Conservation (phyloP, 1,140 invertebrate genomes). For the Pinna nobilis region DNA sequence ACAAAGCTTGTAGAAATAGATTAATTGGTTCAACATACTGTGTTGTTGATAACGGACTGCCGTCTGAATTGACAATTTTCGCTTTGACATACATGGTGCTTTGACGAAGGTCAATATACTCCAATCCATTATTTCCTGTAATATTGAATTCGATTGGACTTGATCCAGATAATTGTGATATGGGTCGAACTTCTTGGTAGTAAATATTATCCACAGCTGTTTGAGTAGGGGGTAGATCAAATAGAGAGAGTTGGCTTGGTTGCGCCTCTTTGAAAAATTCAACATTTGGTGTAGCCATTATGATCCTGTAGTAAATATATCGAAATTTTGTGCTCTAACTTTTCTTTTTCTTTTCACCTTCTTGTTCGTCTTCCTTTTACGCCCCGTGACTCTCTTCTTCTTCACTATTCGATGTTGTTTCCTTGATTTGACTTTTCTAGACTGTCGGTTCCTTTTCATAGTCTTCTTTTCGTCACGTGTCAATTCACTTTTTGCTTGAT, state of each 20-base stretch:
- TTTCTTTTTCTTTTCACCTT: not conserved
- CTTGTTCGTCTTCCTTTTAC: not conserved
- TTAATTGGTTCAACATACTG: slow-evolving; percentile 18
- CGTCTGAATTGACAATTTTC: slow-evolving; percentile 23
- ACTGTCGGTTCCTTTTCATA: slow-evolving; percentile 20
- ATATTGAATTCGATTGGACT: slow-evolving; percentile 39
- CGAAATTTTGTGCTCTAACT: not conserved
- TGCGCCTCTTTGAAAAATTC: slow-evolving; percentile 30
- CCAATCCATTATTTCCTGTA: slow-evolving; percentile 37
- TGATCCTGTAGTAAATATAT: not conserved
- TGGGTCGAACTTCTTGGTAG: slow-evolving; percentile 40
- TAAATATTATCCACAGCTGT: slow-evolving; percentile 38
- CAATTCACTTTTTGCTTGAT: slow-evolving; percentile 27
- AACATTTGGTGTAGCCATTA: slow-evolving; percentile 26
- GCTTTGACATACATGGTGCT: slow-evolving; percentile 28
- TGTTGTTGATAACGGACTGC: not conserved
- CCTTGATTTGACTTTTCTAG: not conserved
- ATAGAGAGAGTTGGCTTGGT: slow-evolving; percentile 30
- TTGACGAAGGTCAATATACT: slow-evolving; percentile 34
- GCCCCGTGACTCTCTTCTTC: not conserved
- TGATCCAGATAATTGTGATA: slow-evolving; percentile 25
- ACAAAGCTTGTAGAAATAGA: slow-evolving; percentile 15
- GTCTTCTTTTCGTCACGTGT: not conserved
- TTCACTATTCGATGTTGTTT: not conserved
- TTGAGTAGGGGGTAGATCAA: slow-evolving; percentile 36